These are phyloP conservation scores for Petrolisthes cinctipes DNA, from an alignment of 2,888 invertebrate species.

Conservation along the genomic window DNA sequence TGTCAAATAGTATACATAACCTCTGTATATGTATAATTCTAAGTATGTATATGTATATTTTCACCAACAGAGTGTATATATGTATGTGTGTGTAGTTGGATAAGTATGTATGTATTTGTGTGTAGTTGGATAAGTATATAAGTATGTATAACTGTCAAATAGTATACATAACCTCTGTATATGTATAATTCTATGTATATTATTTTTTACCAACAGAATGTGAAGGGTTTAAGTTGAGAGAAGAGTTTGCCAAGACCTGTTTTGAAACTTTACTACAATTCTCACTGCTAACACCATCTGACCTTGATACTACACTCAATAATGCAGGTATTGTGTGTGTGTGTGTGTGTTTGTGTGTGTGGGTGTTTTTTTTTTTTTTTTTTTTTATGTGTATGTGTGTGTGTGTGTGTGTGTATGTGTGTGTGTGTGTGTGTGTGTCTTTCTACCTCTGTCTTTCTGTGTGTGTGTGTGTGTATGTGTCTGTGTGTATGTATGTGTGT, in stretches of 20 bases:
- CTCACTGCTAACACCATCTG: conserved; percentile 74
- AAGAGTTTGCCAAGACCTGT: conserved; percentile 96
- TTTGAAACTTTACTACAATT: conserved; percentile 96
- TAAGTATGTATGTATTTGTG: too few relatives aligned
- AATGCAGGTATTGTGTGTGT: conserved; percentile 23
- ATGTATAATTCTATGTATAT: too few relatives aligned
- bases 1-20: too few relatives aligned
- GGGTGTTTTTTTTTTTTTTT: not conserved
- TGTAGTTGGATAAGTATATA: too few relatives aligned
- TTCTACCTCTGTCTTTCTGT: not conserved
- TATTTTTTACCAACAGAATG: conserved; percentile 73
- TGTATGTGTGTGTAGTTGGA: too few relatives aligned
- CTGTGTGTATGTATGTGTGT: too few relatives aligned
- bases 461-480: too few relatives aligned
- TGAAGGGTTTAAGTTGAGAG: conserved; percentile 85
- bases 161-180: too few relatives aligned
- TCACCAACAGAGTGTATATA: conserved; percentile 75
- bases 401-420: not conserved
- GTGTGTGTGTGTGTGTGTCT: not conserved
- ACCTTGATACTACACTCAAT: conserved; percentile 49
- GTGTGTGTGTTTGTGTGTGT: not conserved
- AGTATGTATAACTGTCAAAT: too few relatives aligned
- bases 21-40: too few relatives aligned
- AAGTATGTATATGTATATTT: too few relatives aligned
- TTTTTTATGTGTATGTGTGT: too few relatives aligned